Evolutionary conservation across 1,140 invertebrate species (phyloP).

Genomic region (Pogonus chalceus): DNA sequence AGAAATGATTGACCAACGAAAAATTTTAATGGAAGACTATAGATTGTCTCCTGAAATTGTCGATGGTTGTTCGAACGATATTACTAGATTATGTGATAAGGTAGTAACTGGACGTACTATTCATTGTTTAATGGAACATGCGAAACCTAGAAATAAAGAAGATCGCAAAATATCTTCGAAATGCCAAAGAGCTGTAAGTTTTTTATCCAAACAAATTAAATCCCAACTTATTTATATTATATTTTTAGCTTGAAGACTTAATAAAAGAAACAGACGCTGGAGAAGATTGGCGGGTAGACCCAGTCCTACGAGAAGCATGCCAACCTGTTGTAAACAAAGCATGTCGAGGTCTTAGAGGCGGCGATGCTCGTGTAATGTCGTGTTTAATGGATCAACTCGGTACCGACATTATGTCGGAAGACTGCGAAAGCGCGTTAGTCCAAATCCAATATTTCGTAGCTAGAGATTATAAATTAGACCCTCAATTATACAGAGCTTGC

Average conservation of each 20-base stretch:
- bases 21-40: slow-evolving; percentile 87
- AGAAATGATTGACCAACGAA: slow-evolving; percentile 84
- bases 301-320: slow-evolving; percentile 76
- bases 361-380: slow-evolving; percentile 73
- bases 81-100: slow-evolving; percentile 58
- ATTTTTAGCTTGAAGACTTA: slow-evolving; percentile 57
- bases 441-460: slow-evolving; percentile 97
- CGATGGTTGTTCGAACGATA: slow-evolving; percentile 77
- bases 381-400: slow-evolving; percentile 90
- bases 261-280: slow-evolving; percentile 73
- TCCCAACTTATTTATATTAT: slow-evolving; percentile 8
- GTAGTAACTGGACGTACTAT: slow-evolving; percentile 72
- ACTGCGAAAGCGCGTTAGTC: slow-evolving; percentile 82
- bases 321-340: slow-evolving; percentile 66
- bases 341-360: slow-evolving; percentile 56
- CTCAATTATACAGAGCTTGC: slow-evolving; percentile 75
- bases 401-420: slow-evolving; percentile 70
- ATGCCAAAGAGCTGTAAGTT: slow-evolving; percentile 57
- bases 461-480: slow-evolving; percentile 88
- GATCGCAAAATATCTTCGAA: slow-evolving; percentile 49
- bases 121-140: slow-evolving; percentile 92
- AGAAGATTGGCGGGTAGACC: slow-evolving; percentile 88
- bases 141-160: slow-evolving; percentile 49
- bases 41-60: slow-evolving; percentile 87
- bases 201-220: slow-evolving; percentile 11